Evolutionary conservation across 2,888 invertebrate species (phyloP), one percentile per base, ranked within the genome.

Genomic region (Scaptodrosophila latifasciaeformis): DNA sequence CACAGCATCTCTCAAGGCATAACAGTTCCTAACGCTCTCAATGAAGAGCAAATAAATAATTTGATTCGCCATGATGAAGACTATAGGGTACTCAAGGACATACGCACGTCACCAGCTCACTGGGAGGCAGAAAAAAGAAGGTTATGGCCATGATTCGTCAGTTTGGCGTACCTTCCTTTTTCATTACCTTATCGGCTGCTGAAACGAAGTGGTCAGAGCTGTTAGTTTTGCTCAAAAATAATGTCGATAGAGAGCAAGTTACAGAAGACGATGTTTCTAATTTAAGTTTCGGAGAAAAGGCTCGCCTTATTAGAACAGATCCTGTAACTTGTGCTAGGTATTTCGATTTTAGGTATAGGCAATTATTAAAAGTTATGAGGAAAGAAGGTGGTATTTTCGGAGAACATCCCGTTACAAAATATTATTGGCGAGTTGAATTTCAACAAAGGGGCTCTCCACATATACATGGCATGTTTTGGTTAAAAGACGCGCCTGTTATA

Each of bases 121-220:
- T n/a, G 52, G 56, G 57, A 53, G 35, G 39, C 27, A 54, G 54
- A 10, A 57, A 52, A n/a, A n/a, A n/a, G n/a, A n/a, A n/a, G n/a
- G n/a, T n/a, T n/a, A n/a, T n/a, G n/a, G n/a, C n/a, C n/a, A 31
- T 54, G 49, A 56, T 62, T 12, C 47, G 53, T 2, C 49, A 51
- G 21, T 54, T 49, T 44, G 52, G 49, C 12, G 9, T 48, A 12
- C 52, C 59, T 21, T 48, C 59, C 9, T 56, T 44, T 43, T 51
- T 54, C 19, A 43, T 56, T 3, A 50, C 47, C 12, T 24, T 56
- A 9, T 46, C 47, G 17, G 54, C 48, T 19, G 53, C 53, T 24
- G 47, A 53, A 34, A 35, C 42, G 4, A 35, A 37, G 7, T 54
- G 27, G 37, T 13, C 34, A 17, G 49, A 29, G 39, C 42, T 39